These are phyloP conservation scores for Xiphophorus hellerii DNA, from an alignment of 2,113 vertebrate species.

Conservation along the genomic window DNA sequence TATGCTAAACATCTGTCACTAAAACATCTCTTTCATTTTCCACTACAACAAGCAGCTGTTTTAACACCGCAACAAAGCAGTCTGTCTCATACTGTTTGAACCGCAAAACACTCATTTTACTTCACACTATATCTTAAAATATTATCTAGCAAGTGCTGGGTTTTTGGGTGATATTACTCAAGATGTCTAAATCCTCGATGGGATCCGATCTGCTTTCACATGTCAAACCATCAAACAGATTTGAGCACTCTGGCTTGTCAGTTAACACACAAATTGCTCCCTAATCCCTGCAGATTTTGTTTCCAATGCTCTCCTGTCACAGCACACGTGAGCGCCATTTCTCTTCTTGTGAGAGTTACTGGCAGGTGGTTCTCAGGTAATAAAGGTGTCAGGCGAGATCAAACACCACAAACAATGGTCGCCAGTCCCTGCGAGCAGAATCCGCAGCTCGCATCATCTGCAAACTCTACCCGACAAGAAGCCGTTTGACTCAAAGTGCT, in stretches of 20 bases:
- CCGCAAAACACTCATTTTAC: background rate
- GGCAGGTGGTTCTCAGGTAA: conserved; percentile 63
- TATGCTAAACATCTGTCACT: conserved; percentile 68
- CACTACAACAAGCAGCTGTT: conserved; percentile 50
- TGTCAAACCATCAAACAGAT: conserved; percentile 48
- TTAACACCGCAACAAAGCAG: conserved; percentile 8
- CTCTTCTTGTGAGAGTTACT: conserved; percentile 43
- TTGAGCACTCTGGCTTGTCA: conserved; percentile 42
- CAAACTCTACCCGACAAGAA: conserved; percentile 44
- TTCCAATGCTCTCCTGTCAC: conserved; percentile 68
- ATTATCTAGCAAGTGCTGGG: background rate
- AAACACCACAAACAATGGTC: conserved; percentile 32
- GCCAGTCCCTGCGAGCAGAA: conserved; percentile 40
- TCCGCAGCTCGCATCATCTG: conserved; percentile 21
- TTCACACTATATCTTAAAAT: background rate
- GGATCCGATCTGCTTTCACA: background rate
- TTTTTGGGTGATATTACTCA: background rate
- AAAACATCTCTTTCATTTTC: conserved; percentile 63
- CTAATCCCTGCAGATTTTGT: conserved; percentile 68
- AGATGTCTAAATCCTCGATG: background rate
- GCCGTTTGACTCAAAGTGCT: conserved; percentile 64
- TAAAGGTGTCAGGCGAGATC: conserved; percentile 63
- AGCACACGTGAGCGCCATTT: conserved; percentile 52
- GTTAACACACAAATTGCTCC: conserved; percentile 71
- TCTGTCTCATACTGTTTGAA: background rate